Evolutionary conservation across 2,888 invertebrate genomes (phyloP), one percentile per base, ranked within the genome.

Genomic region (Dryocosmus kuriphilus): DNA sequence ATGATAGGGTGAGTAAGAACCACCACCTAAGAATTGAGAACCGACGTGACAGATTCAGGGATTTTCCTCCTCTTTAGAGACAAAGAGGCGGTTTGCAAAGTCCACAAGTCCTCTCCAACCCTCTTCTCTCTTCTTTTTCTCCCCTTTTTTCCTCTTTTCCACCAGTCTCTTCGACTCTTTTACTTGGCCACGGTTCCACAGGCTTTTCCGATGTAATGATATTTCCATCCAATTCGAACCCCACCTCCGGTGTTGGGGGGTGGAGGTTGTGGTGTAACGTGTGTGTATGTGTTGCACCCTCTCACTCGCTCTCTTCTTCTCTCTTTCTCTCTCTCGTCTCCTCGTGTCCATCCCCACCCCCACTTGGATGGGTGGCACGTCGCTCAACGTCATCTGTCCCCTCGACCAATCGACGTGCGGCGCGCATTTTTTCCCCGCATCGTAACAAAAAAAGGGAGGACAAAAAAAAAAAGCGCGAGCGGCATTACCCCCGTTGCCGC

Each of bases 311-410:
- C 81, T 61, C 81, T 77, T 77, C 78, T 74, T 30, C 77, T 74
- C 77, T 76, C 32, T 80, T 82, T 80, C 79, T 81, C 65, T 75
- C 77, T 74, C 71, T 60, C 73, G 63, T 79, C 79, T 79, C 79
- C 79, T 77, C 77, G 83, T 71, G 79, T 77, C 77, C 81, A 74
- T 78, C 79, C 63, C 78, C 86, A 85, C 88, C 85, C 86, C 85
- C 84, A 84, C 83, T 84, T 83, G 86, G 82, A 85, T 83, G 90
- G 90, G 89, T 91, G 90, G 90, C 90, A 90, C 91, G 91, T 91
- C 91, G 91, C 90, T 91, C 91, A 90, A 91, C 91, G 91, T 91
- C 91, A 91, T 91, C 91, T 91, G 91, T 91, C 90, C 91, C 89
- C 91, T 91, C 90, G 91, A 91, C 91, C 91, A 91, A 91, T 91